Evolutionary conservation across 2,113 vertebrate species (phyloP).

Genomic region (Murina feae): DNA sequence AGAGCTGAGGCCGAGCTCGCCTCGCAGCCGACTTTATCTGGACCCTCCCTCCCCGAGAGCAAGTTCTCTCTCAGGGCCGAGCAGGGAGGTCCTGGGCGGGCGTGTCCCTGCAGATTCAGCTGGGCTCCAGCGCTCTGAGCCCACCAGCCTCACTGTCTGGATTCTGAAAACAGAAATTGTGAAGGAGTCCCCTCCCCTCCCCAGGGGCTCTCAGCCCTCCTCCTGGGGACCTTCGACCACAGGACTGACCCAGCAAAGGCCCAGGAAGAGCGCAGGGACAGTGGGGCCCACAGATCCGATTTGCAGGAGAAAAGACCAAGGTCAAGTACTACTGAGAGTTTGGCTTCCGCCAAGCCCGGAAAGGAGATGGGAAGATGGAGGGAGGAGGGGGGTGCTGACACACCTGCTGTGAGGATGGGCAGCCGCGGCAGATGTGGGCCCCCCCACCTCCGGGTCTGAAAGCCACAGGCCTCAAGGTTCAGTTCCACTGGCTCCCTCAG

Average conservation of each 20-base stretch:
- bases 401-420: not conserved
- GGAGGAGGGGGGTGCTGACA: not conserved
- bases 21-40: not conserved
- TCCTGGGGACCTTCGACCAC: not conserved
- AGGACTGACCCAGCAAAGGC: not conserved
- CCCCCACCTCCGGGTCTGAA: not conserved
- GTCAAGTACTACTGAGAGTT: not conserved
- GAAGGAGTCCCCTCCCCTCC: not conserved
- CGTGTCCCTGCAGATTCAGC: not conserved
- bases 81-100: not conserved
- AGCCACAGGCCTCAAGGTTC: not conserved
- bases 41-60: not conserved
- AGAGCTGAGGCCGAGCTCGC: not conserved
- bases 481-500: not conserved
- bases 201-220: not conserved
- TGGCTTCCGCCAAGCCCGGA: not conserved
- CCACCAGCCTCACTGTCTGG: accelerated
- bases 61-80: not conserved
- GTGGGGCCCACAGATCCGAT: not conserved
- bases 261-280: not conserved
- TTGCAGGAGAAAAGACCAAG: constrained; percentile 58
- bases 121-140: not conserved
- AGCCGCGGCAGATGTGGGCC: not conserved
- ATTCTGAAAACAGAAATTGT: not conserved
- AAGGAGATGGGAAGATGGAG: not conserved